Percentiles rank a stretch among this genome's conserved stretches.
Evolutionary conservation across 2,797 vertebrate genomes (phyloP).

Genomic region (Galagoides demidoff): DNA sequence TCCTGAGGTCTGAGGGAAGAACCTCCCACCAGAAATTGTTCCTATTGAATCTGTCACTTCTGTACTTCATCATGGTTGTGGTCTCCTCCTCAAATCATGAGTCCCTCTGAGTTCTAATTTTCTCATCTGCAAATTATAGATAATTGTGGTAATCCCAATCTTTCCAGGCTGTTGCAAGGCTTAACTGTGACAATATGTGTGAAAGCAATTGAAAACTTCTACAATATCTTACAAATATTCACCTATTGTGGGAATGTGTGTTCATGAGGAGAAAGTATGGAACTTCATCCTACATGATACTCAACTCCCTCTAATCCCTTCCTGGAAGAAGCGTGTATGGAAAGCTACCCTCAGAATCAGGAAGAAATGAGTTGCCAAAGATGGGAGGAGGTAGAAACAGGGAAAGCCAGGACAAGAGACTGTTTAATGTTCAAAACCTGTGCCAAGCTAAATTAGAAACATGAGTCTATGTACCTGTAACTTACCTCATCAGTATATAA

Average conservation of each 20-base stretch:
- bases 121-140: constrained; percentile 38
- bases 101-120: neutral
- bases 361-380: constrained; percentile 32
- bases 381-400: constrained; percentile 47
- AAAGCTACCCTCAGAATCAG: constrained; percentile 35
- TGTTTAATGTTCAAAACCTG: constrained; percentile 63
- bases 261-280: neutral
- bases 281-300: neutral
- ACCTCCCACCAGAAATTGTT: neutral
- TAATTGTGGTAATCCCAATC: constrained; percentile 33
- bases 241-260: neutral
- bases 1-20: neutral
- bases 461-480: constrained; percentile 72
- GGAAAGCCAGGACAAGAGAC: constrained; percentile 23
- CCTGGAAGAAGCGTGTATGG: neutral
- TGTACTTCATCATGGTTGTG: neutral
- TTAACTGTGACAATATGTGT: neutral
- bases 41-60: neutral
- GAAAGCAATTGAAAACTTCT: neutral
- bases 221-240: neutral
- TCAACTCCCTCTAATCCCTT: neutral
- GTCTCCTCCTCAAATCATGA: constrained; percentile 30
- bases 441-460: constrained; percentile 81
- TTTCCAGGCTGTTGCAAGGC: neutral
- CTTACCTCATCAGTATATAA: constrained; percentile 78